phyloP scores from a whole-genome alignment of 2,797 vertebrate species.

The Psittacula echo region DNA sequence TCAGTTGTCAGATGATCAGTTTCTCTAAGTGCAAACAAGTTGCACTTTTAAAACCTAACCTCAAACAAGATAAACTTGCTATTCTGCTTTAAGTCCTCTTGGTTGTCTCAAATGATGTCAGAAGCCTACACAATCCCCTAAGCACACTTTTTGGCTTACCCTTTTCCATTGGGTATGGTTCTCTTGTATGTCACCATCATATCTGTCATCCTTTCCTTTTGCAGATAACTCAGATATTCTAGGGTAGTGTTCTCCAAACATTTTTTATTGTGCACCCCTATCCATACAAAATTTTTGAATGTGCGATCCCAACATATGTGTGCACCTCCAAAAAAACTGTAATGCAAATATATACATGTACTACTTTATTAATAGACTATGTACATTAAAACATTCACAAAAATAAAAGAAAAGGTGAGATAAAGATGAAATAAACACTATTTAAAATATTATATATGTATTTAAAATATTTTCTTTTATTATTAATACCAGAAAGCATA shows the following conservation, averaged over 20 bases:
- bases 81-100: not conserved
- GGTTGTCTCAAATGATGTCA: not conserved
- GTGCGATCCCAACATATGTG: rapidly evolving
- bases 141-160: not conserved
- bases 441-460: not conserved
- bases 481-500: not conserved
- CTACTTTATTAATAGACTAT: not conserved
- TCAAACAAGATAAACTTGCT: not conserved
- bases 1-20: not conserved
- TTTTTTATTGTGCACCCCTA: not conserved
- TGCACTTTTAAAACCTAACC: not conserved
- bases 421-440: not conserved
- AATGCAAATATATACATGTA: not conserved
- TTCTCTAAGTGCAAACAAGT: not conserved
- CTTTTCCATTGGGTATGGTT: not conserved
- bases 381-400: not conserved
- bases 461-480: not conserved
- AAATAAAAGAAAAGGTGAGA: not conserved
- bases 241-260: not conserved
- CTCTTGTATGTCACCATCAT: not conserved
- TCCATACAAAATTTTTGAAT: not conserved
- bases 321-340: not conserved
- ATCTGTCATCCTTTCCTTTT: not conserved
- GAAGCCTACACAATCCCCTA: not conserved
- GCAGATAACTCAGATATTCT: not conserved